phyloP scores from a whole-genome alignment of 2,888 invertebrate genomes.

The Sialis lutaria region DNA sequence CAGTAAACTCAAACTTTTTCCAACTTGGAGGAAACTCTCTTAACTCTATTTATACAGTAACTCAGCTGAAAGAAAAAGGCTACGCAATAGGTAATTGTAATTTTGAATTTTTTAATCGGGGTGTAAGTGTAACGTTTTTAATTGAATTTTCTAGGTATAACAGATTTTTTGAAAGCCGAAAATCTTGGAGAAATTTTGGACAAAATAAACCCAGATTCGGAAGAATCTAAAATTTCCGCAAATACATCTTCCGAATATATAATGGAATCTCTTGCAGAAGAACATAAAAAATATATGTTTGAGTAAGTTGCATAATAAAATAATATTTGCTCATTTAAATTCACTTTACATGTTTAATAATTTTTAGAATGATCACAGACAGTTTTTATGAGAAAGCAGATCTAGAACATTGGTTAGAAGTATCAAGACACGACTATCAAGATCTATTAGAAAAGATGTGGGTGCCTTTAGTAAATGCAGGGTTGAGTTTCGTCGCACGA shows the following conservation, averaged over 20 bases:
- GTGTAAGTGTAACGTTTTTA: not conserved
- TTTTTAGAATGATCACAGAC: constrained; percentile 57
- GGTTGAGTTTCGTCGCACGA: constrained; percentile 53
- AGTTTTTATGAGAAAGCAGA: constrained; percentile 80
- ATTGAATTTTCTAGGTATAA: constrained; percentile 35
- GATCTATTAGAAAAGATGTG: constrained; percentile 52
- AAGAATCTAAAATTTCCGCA: constrained; percentile 14
- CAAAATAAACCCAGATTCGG: constrained; percentile 28
- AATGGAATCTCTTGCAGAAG: constrained; percentile 35
- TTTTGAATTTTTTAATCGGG: not conserved
- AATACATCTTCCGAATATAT: constrained; percentile 23
- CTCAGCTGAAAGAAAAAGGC: constrained; percentile 55
- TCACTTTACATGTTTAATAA: constrained; percentile 1
- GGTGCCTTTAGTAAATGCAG: constrained; percentile 46
- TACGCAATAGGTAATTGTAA: constrained; percentile 48
- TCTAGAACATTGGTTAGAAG: constrained; percentile 60
- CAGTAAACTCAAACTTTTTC: constrained; percentile 56
- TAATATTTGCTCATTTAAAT: constrained; percentile 2
- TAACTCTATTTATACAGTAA: constrained; percentile 70
- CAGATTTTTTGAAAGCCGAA: constrained; percentile 59
- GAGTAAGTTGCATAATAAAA: constrained; percentile 35
- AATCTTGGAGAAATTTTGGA: constrained; percentile 51
- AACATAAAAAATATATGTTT: constrained; percentile 47
- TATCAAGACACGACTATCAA: constrained; percentile 48
- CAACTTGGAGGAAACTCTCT: constrained; percentile 75